These are phyloP conservation scores for Troides helena DNA, from an alignment of 2,888 invertebrate species.

Conservation along the genomic window DNA sequence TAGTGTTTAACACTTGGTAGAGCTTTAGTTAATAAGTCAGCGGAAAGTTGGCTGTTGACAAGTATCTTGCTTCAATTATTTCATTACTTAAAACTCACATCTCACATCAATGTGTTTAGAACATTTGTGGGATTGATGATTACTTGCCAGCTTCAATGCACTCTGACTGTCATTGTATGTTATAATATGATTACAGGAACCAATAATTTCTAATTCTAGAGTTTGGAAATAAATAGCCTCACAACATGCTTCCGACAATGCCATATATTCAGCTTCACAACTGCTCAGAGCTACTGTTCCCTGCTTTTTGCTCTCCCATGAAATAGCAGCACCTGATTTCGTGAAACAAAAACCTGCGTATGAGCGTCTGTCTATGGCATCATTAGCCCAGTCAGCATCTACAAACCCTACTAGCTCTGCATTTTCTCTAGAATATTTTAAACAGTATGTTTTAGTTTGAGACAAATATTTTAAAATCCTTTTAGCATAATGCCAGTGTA, in stretches of 20 bases:
- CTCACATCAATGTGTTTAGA: conserved; percentile 37
- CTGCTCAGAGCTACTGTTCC: conserved; percentile 43
- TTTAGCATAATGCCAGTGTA: too few species aligned
- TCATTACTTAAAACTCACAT: conserved; percentile 29
- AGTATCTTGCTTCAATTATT: too few species aligned
- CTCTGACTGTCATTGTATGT: conserved; percentile 33
- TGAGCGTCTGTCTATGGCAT: conserved; percentile 51
- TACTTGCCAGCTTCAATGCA: conserved; percentile 31
- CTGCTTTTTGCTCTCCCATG: conserved; percentile 43
- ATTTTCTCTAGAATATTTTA: too few species aligned
- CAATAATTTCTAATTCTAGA: too few species aligned
- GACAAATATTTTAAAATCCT: too few species aligned
- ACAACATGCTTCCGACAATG: too few species aligned
- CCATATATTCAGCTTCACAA: conserved; percentile 33
- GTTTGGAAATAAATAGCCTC: too few species aligned
- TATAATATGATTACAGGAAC: too few species aligned
- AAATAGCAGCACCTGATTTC: conserved; percentile 37
- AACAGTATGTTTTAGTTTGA: too few species aligned
- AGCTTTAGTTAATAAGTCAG: too few species aligned
- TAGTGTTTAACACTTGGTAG: too few species aligned
- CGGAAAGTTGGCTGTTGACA: too few species aligned
- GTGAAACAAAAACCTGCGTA: conserved; percentile 43
- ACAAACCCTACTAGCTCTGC: conserved; percentile 16
- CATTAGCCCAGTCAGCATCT: conserved; percentile 35
- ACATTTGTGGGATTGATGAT: conserved; percentile 30